These are phyloP conservation scores for Sapayoa aenigma DNA, from an alignment of 2,113 vertebrate genomes.

Conservation along the genomic window DNA sequence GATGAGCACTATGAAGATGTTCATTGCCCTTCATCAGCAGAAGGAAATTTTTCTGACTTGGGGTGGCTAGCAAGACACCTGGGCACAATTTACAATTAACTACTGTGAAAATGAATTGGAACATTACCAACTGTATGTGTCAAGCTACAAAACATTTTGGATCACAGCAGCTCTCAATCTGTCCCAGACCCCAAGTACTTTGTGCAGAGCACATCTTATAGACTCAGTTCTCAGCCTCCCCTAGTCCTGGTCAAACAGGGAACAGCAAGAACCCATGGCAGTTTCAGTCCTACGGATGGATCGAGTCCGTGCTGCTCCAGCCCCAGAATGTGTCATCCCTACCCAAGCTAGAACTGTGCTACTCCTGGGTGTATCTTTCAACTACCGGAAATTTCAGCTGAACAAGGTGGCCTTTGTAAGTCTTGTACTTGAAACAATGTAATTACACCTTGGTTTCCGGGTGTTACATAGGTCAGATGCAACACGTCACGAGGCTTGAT, in stretches of 20 bases:
- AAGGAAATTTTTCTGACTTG: not conserved
- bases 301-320: not conserved
- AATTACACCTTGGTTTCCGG: not conserved
- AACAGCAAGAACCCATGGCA: not conserved
- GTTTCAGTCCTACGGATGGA: not conserved
- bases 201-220: not conserved
- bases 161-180: not conserved
- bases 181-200: not conserved
- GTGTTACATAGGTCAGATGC: rapidly evolving
- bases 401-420: not conserved
- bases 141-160: not conserved
- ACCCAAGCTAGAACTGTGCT: not conserved
- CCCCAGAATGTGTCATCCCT: not conserved
- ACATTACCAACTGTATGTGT: not conserved
- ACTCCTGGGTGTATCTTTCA: not conserved
- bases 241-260: not conserved
- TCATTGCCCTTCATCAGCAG: not conserved
- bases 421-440: rapidly evolving
- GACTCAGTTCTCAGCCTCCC: not conserved
- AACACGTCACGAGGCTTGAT: rapidly evolving
- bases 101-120: not conserved
- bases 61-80: too few species aligned
- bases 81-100: not conserved
- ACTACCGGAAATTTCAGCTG: not conserved
- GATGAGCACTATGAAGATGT: not conserved